A percentile compares a stretch with the other conserved stretches of the same genome.
Evolutionary conservation across 1,140 invertebrate genomes (phyloP).

Genomic region (Drosophila nebulosa): DNA sequence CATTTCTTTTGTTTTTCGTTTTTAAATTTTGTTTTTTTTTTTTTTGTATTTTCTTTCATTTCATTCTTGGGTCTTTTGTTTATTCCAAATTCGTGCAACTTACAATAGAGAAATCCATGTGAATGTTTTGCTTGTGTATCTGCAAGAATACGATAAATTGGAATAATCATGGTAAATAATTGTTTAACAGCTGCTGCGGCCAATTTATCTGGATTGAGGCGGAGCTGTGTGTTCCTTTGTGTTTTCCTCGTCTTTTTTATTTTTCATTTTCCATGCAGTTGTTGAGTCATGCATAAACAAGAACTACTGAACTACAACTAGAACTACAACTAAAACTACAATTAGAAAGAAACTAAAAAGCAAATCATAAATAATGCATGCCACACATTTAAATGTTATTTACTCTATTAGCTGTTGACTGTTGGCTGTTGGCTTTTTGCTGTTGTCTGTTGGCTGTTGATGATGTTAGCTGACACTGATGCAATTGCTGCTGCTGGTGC

Average conservation of each 20-base stretch:
- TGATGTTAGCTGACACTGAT: slow-evolving; percentile 36
- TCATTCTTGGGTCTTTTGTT: slow-evolving; percentile 24
- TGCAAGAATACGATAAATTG: slow-evolving; percentile 78
- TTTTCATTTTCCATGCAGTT: background rate
- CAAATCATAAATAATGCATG: slow-evolving; percentile 73
- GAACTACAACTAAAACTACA: slow-evolving; percentile 13
- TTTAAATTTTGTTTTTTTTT: slow-evolving; percentile 20
- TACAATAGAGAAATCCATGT: slow-evolving; percentile 80
- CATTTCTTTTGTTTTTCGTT: background rate
- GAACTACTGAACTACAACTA: slow-evolving; percentile 8
- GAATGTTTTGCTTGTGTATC: slow-evolving; percentile 80
- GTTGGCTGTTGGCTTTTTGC: slow-evolving; percentile 14
- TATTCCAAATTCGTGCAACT: slow-evolving; percentile 71
- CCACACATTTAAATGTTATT: slow-evolving; percentile 66
- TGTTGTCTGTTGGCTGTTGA: slow-evolving; percentile 10
- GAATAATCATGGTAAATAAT: slow-evolving; percentile 74
- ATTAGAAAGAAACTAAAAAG: slow-evolving; percentile 37
- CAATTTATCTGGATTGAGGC: slow-evolving; percentile 39
- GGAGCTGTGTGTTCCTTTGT: slow-evolving; percentile 17
- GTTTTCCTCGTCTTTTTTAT: background rate
- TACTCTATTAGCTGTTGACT: slow-evolving; percentile 19
- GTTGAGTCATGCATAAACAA: slow-evolving; percentile 23
- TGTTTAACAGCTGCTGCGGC: slow-evolving; percentile 20
- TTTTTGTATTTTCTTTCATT: slow-evolving; percentile 9
- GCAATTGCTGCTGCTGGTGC: slow-evolving; percentile 12